Evolutionary conservation across 2,113 vertebrate genomes (phyloP).

Genomic region (Serilophus lunatus): DNA sequence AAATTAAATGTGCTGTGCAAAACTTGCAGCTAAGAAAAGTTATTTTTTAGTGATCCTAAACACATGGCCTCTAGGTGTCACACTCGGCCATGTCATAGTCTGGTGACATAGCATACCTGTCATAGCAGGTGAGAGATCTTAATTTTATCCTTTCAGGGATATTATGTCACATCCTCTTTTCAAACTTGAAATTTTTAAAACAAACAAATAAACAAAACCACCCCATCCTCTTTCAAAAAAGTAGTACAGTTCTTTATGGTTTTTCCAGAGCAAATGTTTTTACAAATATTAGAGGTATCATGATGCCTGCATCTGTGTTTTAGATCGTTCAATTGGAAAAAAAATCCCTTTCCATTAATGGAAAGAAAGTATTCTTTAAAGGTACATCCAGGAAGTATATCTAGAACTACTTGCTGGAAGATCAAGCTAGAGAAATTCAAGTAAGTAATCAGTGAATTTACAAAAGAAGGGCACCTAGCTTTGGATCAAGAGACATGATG

Average conservation of each 20-base stretch:
- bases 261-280: neutral
- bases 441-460: neutral
- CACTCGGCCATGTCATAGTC: conserved; percentile 49
- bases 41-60: neutral
- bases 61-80: conserved; percentile 76
- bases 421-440: neutral
- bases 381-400: neutral
- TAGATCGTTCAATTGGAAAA: neutral
- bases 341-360: neutral
- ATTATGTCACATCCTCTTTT: neutral
- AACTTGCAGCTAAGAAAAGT: neutral
- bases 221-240: neutral
- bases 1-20: neutral
- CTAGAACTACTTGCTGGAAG: neutral
- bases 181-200: neutral
- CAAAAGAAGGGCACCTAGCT: neutral
- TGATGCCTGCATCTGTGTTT: rapidly evolving
- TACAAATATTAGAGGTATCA: neutral
- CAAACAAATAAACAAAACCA: neutral
- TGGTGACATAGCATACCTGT: too few species aligned
- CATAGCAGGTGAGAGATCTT: neutral
- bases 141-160: neutral
- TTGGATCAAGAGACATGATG: neutral
- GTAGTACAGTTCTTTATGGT: neutral
- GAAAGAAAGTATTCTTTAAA: neutral